Evolutionary conservation across 2,888 invertebrate genomes (phyloP).

Genomic region (Dicyrtomina minuta): DNA sequence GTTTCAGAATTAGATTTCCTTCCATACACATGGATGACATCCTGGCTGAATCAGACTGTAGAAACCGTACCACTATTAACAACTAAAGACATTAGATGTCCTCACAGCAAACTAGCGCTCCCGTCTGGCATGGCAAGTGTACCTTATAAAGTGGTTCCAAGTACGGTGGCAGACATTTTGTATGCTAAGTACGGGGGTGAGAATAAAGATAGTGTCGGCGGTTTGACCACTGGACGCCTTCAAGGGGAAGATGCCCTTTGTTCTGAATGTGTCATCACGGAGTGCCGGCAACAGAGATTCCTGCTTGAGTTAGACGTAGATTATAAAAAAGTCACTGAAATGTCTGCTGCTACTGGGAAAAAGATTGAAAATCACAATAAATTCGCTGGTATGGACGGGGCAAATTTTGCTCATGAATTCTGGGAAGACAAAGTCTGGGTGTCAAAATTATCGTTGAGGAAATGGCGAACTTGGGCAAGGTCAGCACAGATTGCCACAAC

Average conservation of each 20-base stretch:
- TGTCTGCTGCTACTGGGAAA: slow-evolving; percentile 33
- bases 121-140: not conserved
- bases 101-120: slow-evolving; percentile 57
- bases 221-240: slow-evolving; percentile 56
- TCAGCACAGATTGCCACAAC: not conserved
- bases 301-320: slow-evolving; percentile 61
- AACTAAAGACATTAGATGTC: slow-evolving; percentile 59
- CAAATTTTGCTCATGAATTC: slow-evolving; percentile 19
- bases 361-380: slow-evolving; percentile 17
- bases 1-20: slow-evolving; percentile 58
- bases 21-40: slow-evolving; percentile 61
- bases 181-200: slow-evolving; percentile 11
- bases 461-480: slow-evolving; percentile 50
- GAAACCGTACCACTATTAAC: slow-evolving; percentile 58
- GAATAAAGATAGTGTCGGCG: not conserved
- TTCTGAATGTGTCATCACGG: slow-evolving; percentile 59
- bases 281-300: slow-evolving; percentile 59
- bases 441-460: slow-evolving; percentile 53
- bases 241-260: slow-evolving; percentile 54
- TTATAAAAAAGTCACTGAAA: slow-evolving; percentile 55
- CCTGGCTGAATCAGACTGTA: slow-evolving; percentile 58
- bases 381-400: not conserved
- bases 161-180: slow-evolving; percentile 16
- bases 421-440: slow-evolving; percentile 51
- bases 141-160: slow-evolving; percentile 18